Evolutionary conservation across 2,113 vertebrate species (phyloP).

Genomic region (Holacanthus passer): DNA sequence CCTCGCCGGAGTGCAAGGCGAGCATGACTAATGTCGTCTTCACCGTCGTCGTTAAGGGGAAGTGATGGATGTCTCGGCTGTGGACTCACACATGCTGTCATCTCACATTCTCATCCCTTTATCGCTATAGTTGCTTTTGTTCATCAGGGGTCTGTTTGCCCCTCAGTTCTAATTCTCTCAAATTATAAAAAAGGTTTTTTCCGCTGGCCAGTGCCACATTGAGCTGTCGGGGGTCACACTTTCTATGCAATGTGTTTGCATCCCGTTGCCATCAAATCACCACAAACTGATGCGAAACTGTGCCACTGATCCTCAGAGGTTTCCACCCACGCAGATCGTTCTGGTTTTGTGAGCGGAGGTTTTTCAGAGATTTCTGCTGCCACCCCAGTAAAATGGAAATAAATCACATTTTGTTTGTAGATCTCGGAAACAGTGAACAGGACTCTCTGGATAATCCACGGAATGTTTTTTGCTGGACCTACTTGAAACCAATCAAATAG

Average conservation of each 20-base stretch:
- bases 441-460: too few relatives aligned
- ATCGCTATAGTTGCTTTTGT: neutral
- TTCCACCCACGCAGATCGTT: neutral
- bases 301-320: neutral
- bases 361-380: neutral
- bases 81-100: conserved; percentile 15
- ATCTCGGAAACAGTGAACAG: too few relatives aligned
- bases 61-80: conserved; percentile 12
- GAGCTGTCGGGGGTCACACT: neutral
- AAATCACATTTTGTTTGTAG: neutral
- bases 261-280: neutral
- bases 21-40: conserved; percentile 35
- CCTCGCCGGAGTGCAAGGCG: neutral
- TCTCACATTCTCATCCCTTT: neutral
- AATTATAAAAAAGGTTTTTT: neutral
- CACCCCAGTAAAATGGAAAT: neutral
- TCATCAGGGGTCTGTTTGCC: neutral
- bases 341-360: neutral
- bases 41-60: neutral
- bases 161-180: neutral
- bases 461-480: too few relatives aligned
- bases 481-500: too few relatives aligned
- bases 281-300: neutral
- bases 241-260: neutral
- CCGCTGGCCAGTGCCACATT: neutral